Base-by-base conservation (phyloP, 1,140 invertebrate species). In the Drosophila teissieri region DNA sequence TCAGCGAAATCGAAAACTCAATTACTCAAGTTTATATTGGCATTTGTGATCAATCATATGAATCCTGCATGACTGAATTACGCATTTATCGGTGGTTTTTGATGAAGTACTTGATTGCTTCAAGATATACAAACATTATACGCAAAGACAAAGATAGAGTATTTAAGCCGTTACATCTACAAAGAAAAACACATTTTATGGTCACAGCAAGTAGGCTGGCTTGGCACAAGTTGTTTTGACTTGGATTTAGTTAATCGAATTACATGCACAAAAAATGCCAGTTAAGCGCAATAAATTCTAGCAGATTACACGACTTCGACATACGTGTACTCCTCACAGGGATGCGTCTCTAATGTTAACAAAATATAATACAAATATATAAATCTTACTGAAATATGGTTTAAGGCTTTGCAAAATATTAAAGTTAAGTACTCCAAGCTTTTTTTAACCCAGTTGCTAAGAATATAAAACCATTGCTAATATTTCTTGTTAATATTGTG, bases 231-330 rank as follows among this genome's bases (percentile, higher is more conserved):
- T 31, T 61, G 49, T 27, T 64, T 77, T 49, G 31, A 42, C 44
- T 46, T 39, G 63, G 49, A 55, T 78, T 69, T 60, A 62, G 53
- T 73, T 74, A 88, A 82, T 86, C 65, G 45, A 89, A 84, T 80
- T 89, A 88, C 68, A 82, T 22, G 62, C 36, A 40, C 10, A 67
- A 57, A 40, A 40, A 81, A 68, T 64, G 57, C 51, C 46, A 72
- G 52, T 45, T 73, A 64, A 79, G 67, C 49, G 79, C 80, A 84
- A 88, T 88, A 77, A 89, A 84, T 84, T 77, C 52, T 63, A 88
- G 80, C 76, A 89, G 84, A 88, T 88, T 86, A 86, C 75, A 88
- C 42, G 82, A 76, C 65, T 53, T 15, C 40, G 40, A 19, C 2
- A 39, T 17, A 42, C 44, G 12, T 39, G 49, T 68, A 55, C 34